Evolutionary conservation across 37 sponge, comb jelly and placozoan species (phyloP), one percentile per base, ranked within the genome.

Genomic region (Lycopodina hypogea): DNA sequence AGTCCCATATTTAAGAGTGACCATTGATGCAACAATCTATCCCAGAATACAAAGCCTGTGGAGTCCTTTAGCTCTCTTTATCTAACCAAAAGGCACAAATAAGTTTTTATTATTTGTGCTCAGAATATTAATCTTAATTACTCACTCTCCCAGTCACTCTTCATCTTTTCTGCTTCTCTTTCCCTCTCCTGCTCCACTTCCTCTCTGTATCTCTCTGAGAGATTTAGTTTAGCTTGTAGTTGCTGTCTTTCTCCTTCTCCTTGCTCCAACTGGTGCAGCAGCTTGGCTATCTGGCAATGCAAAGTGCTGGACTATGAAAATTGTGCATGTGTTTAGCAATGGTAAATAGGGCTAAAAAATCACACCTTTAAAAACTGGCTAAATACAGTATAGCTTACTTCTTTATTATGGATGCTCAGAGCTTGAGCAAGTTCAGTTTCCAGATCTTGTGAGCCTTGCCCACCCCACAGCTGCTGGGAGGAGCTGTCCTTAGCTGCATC

Each of bases 341-440:
- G 67, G 3, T 32, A 28, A 36, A 3, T 66, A 35, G 4, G 53
- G 59, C 4, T 58, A 45, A 45, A 9, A 12, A 12, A 9, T 9
- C 48, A 45, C 9, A 12, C 8, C 3, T 8, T 32, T 32, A 4
- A 35, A 21, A 30, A 18, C 68, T 67, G 68, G 68, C 34, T 42
- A 19, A 42, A 42, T 42, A 42, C 23, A 40, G 15, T 59, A 28
- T 6, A 6, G 28, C 68, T 23, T 40, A 82, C 82, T 65, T 82
- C 82, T 65, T 82, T 42, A 48, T 65, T 65, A 53, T 82, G 82
- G 2, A 40, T 39, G 9, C 55, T 42, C 42, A 65, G 17, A 4
- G 71, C 36, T 11, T 82, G 74, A 0, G 82, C 82, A 19, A 82
- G 55, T 42, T 74, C 51, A 19, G 11, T 65, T 35, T 82, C 82